Evolutionary conservation across 2,888 invertebrate genomes (phyloP).

Genomic region (Trichopoda pennipes): DNA sequence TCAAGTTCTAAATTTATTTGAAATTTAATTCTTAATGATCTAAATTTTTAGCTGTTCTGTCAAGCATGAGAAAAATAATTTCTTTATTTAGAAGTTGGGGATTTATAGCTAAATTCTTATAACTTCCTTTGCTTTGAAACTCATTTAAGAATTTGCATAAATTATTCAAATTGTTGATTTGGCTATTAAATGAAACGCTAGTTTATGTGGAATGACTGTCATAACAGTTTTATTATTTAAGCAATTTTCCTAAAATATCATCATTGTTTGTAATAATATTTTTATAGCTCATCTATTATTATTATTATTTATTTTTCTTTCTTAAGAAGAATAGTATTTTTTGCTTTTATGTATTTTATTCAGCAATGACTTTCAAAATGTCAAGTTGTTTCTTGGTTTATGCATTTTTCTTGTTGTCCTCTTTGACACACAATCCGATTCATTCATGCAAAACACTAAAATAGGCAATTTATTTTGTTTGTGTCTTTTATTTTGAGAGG

Average conservation of each 20-base stretch:
- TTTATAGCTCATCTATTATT: too few relatives aligned
- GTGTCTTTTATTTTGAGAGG: conserved; percentile 16
- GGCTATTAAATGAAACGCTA: neutral
- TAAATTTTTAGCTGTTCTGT: too few relatives aligned
- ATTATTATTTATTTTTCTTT: neutral
- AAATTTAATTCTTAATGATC: too few relatives aligned
- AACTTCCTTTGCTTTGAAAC: neutral
- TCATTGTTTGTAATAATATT: neutral
- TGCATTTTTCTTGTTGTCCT: conserved; percentile 31
- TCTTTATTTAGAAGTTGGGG: neutral
- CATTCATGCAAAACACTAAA: conserved; percentile 60
- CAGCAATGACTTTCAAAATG: conserved; percentile 66
- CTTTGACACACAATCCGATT: conserved; percentile 46
- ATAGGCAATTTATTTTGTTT: conserved; percentile 45
- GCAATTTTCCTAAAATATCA: neutral
- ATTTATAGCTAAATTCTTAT: neutral
- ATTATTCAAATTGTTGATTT: neutral
- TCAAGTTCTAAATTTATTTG: too few relatives aligned
- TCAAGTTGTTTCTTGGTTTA: conserved; percentile 49
- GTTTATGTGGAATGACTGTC: neutral
- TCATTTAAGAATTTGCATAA: neutral
- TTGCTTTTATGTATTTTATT: conserved; percentile 36
- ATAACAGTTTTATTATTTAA: neutral
- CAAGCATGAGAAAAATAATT: neutral
- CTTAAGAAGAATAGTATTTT: neutral